Conservation (phyloP, 1,140 invertebrate genomes). For the Drosophila kurseongensis region DNA sequence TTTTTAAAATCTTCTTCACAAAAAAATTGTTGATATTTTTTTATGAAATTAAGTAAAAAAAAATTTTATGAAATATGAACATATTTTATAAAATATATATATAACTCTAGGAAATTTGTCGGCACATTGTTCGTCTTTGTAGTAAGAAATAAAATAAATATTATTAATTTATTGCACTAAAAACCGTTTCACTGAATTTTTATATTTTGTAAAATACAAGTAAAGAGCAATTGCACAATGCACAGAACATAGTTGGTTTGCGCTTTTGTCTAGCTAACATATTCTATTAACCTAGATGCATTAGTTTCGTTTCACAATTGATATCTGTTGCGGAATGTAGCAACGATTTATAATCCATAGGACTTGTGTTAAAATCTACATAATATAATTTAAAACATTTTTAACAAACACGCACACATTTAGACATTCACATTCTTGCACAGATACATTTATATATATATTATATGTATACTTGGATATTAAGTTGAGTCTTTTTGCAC, state of each 20-base stretch:
- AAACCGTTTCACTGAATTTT: not conserved
- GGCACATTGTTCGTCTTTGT: not conserved
- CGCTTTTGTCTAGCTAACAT: slow-evolving; percentile 70
- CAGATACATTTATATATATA: slow-evolving; percentile 33
- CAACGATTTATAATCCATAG: slow-evolving; percentile 24
- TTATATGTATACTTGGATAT: too few species aligned
- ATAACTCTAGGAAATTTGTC: not conserved
- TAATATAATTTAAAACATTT: slow-evolving; percentile 50
- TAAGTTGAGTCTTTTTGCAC: slow-evolving; percentile 5
- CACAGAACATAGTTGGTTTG: slow-evolving; percentile 51
- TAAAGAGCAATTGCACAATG: slow-evolving; percentile 70
- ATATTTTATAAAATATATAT: too few species aligned
- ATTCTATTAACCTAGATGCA: slow-evolving; percentile 47
- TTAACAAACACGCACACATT: slow-evolving; percentile 48
- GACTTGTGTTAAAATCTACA: slow-evolving; percentile 46
- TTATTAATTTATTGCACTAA: not conserved
- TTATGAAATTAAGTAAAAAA: too few species aligned
- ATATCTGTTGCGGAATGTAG: slow-evolving; percentile 49
- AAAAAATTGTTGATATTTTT: too few species aligned
- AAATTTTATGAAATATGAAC: too few species aligned
- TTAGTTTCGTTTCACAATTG: slow-evolving; percentile 40
- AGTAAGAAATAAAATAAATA: not conserved
- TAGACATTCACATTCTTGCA: slow-evolving; percentile 46
- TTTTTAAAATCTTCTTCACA: too few species aligned
- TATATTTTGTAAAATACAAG: slow-evolving; percentile 33